Conservation (phyloP, 2,888 invertebrate genomes). For the Teleogryllus oceanicus region DNA sequence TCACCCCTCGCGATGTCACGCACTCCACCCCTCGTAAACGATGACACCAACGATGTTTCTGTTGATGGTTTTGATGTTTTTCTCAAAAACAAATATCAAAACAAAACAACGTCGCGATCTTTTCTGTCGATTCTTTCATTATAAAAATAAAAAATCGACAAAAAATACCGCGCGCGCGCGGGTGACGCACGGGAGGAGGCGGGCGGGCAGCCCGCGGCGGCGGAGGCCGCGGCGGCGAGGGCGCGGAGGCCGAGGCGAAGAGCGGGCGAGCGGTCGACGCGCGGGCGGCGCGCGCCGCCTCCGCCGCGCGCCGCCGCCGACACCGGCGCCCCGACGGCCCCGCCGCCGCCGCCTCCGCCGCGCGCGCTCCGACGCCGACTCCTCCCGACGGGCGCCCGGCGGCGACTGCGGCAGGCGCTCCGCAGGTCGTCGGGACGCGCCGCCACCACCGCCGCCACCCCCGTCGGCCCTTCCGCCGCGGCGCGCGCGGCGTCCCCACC, state of each 20-base stretch:
- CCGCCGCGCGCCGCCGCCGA: not conserved
- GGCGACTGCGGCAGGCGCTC: conserved; percentile 9
- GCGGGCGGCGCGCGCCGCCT: not conserved
- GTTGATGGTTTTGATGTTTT: conserved; percentile 18
- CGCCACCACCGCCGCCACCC: conserved; percentile 3
- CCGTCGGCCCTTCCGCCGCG: not conserved
- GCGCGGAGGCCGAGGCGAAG: not conserved
- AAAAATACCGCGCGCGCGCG: not conserved
- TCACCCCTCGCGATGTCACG: conserved; percentile 11
- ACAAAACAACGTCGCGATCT: conserved; percentile 18
- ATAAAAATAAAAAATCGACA: conserved; percentile 18
- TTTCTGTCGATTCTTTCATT: conserved; percentile 18
- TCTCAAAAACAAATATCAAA: conserved; percentile 18
- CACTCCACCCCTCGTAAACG: conserved; percentile 11
- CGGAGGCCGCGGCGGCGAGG: not conserved
- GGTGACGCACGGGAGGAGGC: not conserved
- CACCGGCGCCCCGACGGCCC: not conserved
- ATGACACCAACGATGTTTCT: conserved; percentile 8
- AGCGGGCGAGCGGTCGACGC: not conserved
- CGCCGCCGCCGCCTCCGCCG: conserved; percentile 19
- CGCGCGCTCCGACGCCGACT: not conserved
- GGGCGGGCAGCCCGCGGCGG: not conserved
- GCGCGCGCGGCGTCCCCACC: not conserved
- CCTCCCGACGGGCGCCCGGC: not conserved
- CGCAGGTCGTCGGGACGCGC: too few species aligned